A percentile compares a stretch with the other conserved stretches of the same genome.
These are phyloP conservation scores for Hydrotaea diabolus DNA, from an alignment of 2,888 invertebrate species.

Conservation along the genomic window DNA sequence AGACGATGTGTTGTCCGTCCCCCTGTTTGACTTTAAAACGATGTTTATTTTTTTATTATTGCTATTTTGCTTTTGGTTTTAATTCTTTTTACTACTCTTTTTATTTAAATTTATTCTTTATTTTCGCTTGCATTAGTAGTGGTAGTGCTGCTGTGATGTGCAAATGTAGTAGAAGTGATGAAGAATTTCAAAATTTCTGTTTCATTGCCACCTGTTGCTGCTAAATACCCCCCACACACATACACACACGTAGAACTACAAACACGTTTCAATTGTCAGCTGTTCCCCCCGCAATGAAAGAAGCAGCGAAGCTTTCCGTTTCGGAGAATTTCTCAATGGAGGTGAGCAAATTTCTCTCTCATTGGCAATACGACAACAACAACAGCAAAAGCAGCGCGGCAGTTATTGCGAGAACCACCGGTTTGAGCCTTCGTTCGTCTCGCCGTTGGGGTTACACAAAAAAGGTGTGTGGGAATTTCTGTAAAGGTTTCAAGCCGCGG, in stretches of 20 bases:
- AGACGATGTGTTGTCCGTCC: background rate
- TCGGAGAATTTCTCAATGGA: background rate
- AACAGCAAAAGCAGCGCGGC: background rate
- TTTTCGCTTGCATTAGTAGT: background rate
- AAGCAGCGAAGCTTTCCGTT: background rate
- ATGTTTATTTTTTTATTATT: slow-evolving; percentile 4
- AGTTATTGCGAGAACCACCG: slow-evolving; percentile 14
- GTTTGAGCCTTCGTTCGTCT: background rate
- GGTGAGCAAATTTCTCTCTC: slow-evolving; percentile 29
- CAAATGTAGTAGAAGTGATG: slow-evolving; percentile 40
- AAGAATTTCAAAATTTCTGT: slow-evolving; percentile 32
- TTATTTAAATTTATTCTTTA: slow-evolving; percentile 10
- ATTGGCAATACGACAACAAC: background rate
- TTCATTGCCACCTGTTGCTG: slow-evolving; percentile 64
- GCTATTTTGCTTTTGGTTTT: background rate
- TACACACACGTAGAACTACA: background rate
- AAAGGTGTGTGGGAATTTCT: slow-evolving; percentile 64
- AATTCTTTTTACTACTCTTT: background rate
- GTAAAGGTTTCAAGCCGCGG: slow-evolving; percentile 32
- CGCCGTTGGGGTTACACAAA: background rate
- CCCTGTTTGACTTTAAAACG: background rate
- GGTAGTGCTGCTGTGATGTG: background rate
- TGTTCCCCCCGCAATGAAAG: background rate
- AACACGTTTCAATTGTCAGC: background rate
- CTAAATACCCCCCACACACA: background rate